These are phyloP conservation scores for Galendromus occidentalis DNA, from an alignment of 1,140 invertebrate species.

Conservation along the genomic window DNA sequence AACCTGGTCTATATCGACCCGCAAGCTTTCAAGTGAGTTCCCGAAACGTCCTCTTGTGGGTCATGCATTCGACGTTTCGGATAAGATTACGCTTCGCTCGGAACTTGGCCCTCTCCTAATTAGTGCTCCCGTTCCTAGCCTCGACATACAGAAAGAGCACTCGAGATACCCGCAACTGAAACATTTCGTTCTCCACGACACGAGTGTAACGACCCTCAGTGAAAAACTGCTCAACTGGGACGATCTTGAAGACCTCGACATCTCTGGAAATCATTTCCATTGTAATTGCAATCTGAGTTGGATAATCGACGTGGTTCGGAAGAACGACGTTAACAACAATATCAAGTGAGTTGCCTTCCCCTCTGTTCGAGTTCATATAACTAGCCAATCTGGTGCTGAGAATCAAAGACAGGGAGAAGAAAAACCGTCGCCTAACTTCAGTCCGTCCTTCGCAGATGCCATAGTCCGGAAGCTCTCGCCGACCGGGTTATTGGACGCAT, in stretches of 20 bases:
- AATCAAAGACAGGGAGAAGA: too few species aligned
- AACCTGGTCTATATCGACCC: slow-evolving; percentile 2
- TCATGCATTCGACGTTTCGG: background rate
- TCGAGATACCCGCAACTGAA: background rate
- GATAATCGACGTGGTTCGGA: background rate
- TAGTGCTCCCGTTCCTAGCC: background rate
- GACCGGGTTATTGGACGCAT: background rate
- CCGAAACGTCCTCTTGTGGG: too few species aligned
- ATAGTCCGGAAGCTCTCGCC: background rate
- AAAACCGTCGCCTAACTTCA: too few species aligned
- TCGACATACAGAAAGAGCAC: background rate
- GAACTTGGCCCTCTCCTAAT: too few species aligned
- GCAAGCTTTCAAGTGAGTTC: background rate
- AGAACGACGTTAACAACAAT: background rate
- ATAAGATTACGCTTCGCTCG: too few species aligned
- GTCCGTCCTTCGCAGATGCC: background rate
- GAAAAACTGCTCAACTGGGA: slow-evolving; percentile 1
- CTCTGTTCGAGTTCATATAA: too few species aligned
- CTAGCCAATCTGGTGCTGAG: too few species aligned
- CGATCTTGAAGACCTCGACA: background rate
- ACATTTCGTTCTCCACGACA: background rate
- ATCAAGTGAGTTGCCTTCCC: background rate
- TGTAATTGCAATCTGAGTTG: slow-evolving; percentile 3
- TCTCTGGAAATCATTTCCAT: background rate
- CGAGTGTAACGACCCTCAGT: background rate